Evolutionary conservation across 2,888 invertebrate species (phyloP), one percentile per base, ranked within the genome.

Genomic region (Harpalus rufipes): DNA sequence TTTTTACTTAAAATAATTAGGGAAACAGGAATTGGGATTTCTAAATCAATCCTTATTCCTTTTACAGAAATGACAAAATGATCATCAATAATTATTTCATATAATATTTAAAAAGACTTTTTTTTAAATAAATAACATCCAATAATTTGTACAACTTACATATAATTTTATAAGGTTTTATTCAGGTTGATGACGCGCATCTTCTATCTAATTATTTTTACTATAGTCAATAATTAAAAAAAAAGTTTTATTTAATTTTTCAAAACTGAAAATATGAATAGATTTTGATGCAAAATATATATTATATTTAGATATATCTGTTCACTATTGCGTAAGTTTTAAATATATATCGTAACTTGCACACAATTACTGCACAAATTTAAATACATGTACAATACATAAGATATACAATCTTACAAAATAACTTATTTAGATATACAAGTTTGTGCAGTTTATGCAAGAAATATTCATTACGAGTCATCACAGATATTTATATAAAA

Each of bases 401-500:
- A 32, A 32, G 12, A 32, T 21, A 65, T 65, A 65, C 25, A 65
- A 39, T 32, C n/a, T 68, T 21, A 63, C 25, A 5, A 74, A 74
- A 74, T 74, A 74, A 74, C 41, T 74, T 44, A 68, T 68, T 39
- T 68, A 25, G 63, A 63, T 25, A 21, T 39, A 44, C 4, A 74
- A 18, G 44, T 39, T 68, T 18, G 18, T 44, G 72, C 44, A 74
- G 39, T n/a, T 44, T 74, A 74, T 74, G 72, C 72, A 74, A 74
- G 72, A 74, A 44, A 7, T 7, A 44, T 8, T 12, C 7, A 74
- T 74, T 74, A 74, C 72, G 44, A 74, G 41, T 74, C 72, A 44
- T 74, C 44, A 74, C 72, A 74, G 72, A 74, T 74, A 74, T 74
- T 74, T 74, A 44, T 51, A 12, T 12, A 51, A 51, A 44, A 18